A percentile compares a stretch with the other conserved stretches of the same genome.
These are phyloP conservation scores for Lacanobia wlatinum DNA, from an alignment of 2,888 invertebrate genomes.

Conservation along the genomic window DNA sequence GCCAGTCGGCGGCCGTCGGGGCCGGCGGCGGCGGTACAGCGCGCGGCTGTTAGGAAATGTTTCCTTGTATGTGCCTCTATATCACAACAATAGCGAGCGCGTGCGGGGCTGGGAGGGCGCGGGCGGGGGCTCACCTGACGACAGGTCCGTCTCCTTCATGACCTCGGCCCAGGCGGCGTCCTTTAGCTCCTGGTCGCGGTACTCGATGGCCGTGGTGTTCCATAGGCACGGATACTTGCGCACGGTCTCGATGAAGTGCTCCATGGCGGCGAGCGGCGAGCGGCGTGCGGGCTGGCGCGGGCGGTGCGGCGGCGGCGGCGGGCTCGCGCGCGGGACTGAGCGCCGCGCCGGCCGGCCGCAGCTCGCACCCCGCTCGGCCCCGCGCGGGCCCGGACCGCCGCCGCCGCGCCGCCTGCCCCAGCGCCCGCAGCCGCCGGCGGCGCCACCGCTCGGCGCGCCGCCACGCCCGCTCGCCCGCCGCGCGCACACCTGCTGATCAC, in stretches of 20 bases:
- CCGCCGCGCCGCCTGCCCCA: too few relatives aligned
- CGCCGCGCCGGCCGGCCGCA: constrained; percentile 36
- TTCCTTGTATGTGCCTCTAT: constrained; percentile 28
- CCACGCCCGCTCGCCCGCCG: too few relatives aligned
- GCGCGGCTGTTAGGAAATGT: constrained; percentile 5
- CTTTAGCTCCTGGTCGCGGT: constrained; percentile 89
- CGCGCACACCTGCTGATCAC: too few relatives aligned
- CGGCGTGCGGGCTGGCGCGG: constrained; percentile 60
- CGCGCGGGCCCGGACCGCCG: constrained; percentile 38
- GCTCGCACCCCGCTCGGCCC: constrained; percentile 39
- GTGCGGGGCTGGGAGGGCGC: constrained; percentile 67
- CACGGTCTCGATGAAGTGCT: constrained; percentile 86
- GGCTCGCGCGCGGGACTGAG: constrained; percentile 66
- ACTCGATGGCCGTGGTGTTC: constrained; percentile 88
- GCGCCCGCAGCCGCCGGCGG: too few relatives aligned
- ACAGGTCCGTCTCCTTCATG: constrained; percentile 86
- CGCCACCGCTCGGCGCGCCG: too few relatives aligned
- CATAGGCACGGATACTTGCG: constrained; percentile 88
- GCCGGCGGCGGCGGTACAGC: neutral
- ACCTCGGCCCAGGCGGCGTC: constrained; percentile 88
- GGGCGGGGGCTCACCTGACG: constrained; percentile 82
- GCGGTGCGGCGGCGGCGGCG: constrained; percentile 64
- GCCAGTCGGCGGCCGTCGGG: too few relatives aligned
- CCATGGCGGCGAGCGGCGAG: constrained; percentile 75
- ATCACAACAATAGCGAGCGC: constrained; percentile 32